phyloP scores from a whole-genome alignment of 2,113 vertebrate genomes.

The Cyanistes caeruleus region DNA sequence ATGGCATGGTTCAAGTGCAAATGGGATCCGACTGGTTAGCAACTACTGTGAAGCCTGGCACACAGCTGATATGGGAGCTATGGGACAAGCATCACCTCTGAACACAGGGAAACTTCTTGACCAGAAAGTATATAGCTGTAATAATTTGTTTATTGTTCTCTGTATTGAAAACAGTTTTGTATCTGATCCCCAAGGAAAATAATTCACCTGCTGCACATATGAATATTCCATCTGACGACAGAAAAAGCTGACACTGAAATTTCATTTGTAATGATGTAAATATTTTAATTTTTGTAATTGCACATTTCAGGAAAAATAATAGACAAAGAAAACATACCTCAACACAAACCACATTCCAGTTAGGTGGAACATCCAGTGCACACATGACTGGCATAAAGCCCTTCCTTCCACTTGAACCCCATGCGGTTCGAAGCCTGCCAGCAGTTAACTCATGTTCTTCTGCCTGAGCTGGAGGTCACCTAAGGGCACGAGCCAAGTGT shows the following conservation, averaged over 20 bases:
- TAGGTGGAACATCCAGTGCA: neutral
- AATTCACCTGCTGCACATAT: conserved; percentile 9
- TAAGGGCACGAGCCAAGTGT: neutral
- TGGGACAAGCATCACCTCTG: conserved; percentile 88
- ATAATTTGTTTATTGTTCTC: conserved; percentile 87
- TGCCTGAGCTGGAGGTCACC: neutral
- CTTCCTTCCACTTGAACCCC: neutral
- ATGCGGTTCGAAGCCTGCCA: neutral
- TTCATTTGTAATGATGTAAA: conserved; percentile 78
- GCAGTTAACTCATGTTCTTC: neutral
- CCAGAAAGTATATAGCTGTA: conserved; percentile 89
- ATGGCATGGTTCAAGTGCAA: conserved; percentile 89
- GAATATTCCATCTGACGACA: conserved; percentile 30
- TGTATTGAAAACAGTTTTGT: conserved; percentile 96
- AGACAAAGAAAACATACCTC: conserved; percentile 82
- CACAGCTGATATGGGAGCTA: conserved; percentile 78
- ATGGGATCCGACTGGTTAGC: conserved; percentile 81
- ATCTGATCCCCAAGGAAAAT: conserved; percentile 76
- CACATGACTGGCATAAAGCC: neutral
- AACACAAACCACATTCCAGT: conserved; percentile 44
- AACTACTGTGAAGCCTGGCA: conserved; percentile 93
- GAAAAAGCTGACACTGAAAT: conserved; percentile 73
- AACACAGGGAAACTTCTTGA: conserved; percentile 85
- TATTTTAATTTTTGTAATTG: conserved; percentile 70
- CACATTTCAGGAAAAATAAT: conserved; percentile 57